phyloP scores from a whole-genome alignment of 92 coral and sea anemone genomes.

The Phenganax stokvisi region DNA sequence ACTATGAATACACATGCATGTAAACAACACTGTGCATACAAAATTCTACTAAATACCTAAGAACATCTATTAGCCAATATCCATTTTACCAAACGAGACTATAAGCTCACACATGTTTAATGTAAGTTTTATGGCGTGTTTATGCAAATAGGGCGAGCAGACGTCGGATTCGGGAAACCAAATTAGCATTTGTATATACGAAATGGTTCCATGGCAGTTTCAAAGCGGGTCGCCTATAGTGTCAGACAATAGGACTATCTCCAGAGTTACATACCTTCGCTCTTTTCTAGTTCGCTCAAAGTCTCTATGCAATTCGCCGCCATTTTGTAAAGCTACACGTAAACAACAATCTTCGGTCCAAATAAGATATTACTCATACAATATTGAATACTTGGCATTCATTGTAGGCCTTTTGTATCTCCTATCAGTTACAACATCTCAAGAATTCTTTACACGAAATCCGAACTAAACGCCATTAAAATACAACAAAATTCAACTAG shows the following conservation, averaged over 20 bases:
- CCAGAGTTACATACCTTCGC: not conserved
- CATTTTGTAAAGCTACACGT: not conserved
- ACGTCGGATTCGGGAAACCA: not conserved
- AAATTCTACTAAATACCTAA: slow-evolving; percentile 12
- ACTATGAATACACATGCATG: slow-evolving; percentile 49
- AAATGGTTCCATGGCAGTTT: not conserved
- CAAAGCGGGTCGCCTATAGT: not conserved
- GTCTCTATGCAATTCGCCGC: not conserved
- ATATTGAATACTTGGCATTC: not conserved
- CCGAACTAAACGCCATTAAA: not conserved
- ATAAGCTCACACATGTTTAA: not conserved
- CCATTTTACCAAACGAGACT: slow-evolving; percentile 27
- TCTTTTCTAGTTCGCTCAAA: not conserved
- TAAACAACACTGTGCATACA: not conserved
- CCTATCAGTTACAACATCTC: too few relatives aligned
- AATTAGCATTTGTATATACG: slow-evolving; percentile 17
- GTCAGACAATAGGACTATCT: not conserved
- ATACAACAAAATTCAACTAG: not conserved
- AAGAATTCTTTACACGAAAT: too few relatives aligned
- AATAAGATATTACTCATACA: slow-evolving; percentile 6
- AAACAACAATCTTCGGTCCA: not conserved
- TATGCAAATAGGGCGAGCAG: not conserved
- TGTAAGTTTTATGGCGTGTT: not conserved
- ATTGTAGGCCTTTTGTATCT: not conserved
- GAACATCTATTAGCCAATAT: slow-evolving; percentile 20